These are phyloP conservation scores for Peromyscus polionotus DNA, from an alignment of 2,113 vertebrate species.

Conservation along the genomic window DNA sequence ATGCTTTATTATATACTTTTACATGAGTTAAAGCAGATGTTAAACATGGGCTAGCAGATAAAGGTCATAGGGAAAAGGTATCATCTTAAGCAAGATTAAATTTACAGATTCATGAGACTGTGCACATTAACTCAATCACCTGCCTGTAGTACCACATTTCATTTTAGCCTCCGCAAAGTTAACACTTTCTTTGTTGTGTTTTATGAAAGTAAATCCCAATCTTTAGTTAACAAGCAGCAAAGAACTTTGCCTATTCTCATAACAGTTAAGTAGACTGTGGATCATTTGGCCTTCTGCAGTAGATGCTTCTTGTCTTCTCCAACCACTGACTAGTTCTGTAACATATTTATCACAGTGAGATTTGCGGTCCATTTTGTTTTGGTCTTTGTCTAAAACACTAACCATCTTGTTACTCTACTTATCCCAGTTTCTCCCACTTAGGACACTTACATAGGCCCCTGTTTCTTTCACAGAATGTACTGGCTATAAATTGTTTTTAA, in stretches of 20 bases:
- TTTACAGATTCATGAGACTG: not conserved
- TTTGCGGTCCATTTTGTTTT: not conserved
- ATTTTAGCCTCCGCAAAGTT: not conserved
- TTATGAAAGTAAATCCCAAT: not conserved
- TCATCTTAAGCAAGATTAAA: not conserved
- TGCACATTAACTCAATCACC: not conserved
- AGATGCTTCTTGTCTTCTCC: not conserved
- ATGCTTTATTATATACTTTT: not conserved
- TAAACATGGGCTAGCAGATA: not conserved
- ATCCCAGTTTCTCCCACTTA: not conserved
- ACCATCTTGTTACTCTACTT: not conserved
- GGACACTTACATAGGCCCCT: not conserved
- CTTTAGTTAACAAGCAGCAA: not conserved
- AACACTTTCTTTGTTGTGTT: not conserved
- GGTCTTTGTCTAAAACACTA: not conserved
- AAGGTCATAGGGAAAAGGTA: not conserved
- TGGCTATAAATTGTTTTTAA: not conserved
- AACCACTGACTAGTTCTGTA: not conserved
- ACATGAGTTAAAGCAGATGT: not conserved
- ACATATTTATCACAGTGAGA: not conserved
- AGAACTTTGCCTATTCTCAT: not conserved
- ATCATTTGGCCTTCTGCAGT: not conserved
- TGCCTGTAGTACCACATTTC: not conserved
- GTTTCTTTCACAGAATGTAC: not conserved
- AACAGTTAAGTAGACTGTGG: not conserved